A percentile compares a stretch with the other conserved stretches of the same genome.
Evolutionary conservation across 1,140 invertebrate species (phyloP).

Genomic region (Pomacea maculata): DNA sequence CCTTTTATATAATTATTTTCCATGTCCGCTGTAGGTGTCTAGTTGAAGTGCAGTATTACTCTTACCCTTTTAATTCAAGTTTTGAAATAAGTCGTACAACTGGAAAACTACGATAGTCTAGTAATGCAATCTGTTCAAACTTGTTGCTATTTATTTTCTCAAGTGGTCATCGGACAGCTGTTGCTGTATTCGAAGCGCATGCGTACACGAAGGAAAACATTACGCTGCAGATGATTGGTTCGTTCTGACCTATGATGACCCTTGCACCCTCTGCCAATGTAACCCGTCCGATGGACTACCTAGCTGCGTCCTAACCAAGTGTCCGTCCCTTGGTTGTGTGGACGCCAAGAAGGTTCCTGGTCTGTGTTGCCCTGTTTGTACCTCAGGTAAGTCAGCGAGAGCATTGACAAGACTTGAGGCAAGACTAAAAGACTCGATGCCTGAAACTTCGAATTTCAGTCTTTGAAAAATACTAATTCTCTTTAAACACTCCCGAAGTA

Average conservation of each 20-base stretch:
- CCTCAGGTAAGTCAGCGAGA: background rate
- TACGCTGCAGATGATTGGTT: constrained; percentile 18
- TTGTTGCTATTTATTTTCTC: background rate
- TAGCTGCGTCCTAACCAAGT: background rate
- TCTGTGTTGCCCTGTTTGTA: constrained; percentile 12
- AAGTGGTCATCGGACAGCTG: constrained; percentile 17
- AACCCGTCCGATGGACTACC: constrained; percentile 12
- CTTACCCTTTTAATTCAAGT: too few relatives aligned
- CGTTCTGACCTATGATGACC: constrained; percentile 14
- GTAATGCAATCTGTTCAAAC: too few relatives aligned
- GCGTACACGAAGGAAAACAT: constrained; percentile 12
- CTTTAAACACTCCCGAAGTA: too few relatives aligned
- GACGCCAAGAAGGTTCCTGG: background rate
- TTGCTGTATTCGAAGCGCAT: background rate
- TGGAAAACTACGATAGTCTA: too few relatives aligned
- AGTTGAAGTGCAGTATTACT: too few relatives aligned
- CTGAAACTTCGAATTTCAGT: too few relatives aligned
- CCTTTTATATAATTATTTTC: too few relatives aligned
- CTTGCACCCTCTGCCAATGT: constrained; percentile 17
- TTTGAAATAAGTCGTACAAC: too few relatives aligned
- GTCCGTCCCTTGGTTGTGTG: background rate
- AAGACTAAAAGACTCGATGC: too few relatives aligned
- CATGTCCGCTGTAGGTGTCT: too few relatives aligned
- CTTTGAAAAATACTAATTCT: too few relatives aligned
- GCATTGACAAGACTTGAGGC: too few relatives aligned